A percentile compares a stretch with the other conserved stretches of the same genome.
Evolutionary conservation across 2,888 invertebrate species (phyloP).

Genomic region (Apamea crenata): DNA sequence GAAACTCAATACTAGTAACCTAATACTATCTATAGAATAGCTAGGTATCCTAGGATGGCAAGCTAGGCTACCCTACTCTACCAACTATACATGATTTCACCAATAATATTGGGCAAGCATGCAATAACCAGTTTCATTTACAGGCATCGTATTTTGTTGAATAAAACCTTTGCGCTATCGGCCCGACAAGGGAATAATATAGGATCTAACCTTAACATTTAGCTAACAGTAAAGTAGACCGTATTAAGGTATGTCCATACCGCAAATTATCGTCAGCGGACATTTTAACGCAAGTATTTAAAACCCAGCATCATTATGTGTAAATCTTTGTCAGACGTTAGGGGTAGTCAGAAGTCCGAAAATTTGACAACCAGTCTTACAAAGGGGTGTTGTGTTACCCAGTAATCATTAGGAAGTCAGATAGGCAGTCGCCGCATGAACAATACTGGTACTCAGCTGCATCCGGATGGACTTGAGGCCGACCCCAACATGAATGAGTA

Average conservation of each 20-base stretch:
- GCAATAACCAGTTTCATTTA: constrained; percentile 37
- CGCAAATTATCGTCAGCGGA: background rate
- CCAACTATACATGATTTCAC: background rate
- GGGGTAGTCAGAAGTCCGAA: background rate
- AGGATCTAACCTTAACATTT: constrained; percentile 35
- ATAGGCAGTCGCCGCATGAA: background rate
- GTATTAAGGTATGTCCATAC: background rate
- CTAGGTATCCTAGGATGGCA: no score
- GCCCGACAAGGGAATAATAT: constrained; percentile 11
- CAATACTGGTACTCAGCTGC: background rate
- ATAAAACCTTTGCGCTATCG: constrained; percentile 27
- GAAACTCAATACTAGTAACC: background rate
- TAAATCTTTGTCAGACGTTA: background rate
- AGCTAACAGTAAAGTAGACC: constrained; percentile 33
- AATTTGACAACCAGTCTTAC: background rate
- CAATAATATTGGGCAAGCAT: constrained; percentile 2
- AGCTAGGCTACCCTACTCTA: no score
- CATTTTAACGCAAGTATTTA: background rate
- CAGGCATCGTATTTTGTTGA: constrained; percentile 32
- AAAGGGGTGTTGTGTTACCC: background rate
- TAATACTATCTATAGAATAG: background rate
- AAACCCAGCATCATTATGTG: background rate
- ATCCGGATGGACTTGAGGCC: background rate
- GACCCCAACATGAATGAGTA: background rate
- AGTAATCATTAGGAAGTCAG: background rate